A percentile compares a stretch with the other conserved stretches of the same genome.
Evolutionary conservation across 2,797 vertebrate genomes (phyloP).

Genomic region (Sarcophilus harrisii): DNA sequence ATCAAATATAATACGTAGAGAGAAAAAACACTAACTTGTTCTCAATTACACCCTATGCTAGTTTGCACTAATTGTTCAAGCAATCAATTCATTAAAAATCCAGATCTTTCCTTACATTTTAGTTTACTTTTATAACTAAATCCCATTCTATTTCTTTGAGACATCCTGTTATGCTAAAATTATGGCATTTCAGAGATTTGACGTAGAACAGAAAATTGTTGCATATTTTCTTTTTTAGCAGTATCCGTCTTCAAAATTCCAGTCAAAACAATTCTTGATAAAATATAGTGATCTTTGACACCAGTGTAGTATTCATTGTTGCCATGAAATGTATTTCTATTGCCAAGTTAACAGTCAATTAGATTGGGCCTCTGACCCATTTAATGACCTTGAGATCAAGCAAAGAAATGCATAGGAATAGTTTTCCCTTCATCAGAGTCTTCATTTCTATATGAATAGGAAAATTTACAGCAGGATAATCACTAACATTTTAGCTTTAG

Average conservation of each 20-base stretch:
- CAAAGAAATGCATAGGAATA: neutral
- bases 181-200: constrained; percentile 62
- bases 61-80: neutral
- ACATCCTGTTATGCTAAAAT: constrained; percentile 49
- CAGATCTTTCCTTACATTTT: neutral
- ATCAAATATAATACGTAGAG: neutral
- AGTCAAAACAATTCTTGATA: constrained; percentile 59
- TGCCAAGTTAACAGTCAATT: constrained; percentile 63
- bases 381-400: constrained; percentile 54
- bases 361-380: constrained; percentile 50
- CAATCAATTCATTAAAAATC: neutral
- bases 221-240: constrained; percentile 6
- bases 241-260: constrained; percentile 31
- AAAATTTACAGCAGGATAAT: constrained; percentile 9
- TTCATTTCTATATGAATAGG: neutral
- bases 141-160: constrained; percentile 52
- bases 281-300: constrained; percentile 44
- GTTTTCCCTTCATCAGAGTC: neutral
- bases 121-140: constrained; percentile 2
- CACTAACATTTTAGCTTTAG: neutral
- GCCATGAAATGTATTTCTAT: constrained; percentile 52
- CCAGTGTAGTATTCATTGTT: constrained; percentile 25
- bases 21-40: neutral
- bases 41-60: neutral
- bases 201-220: constrained; percentile 63